Conservation (phyloP, 2,888 invertebrate genomes). For the Mythimna loreyi region DNA sequence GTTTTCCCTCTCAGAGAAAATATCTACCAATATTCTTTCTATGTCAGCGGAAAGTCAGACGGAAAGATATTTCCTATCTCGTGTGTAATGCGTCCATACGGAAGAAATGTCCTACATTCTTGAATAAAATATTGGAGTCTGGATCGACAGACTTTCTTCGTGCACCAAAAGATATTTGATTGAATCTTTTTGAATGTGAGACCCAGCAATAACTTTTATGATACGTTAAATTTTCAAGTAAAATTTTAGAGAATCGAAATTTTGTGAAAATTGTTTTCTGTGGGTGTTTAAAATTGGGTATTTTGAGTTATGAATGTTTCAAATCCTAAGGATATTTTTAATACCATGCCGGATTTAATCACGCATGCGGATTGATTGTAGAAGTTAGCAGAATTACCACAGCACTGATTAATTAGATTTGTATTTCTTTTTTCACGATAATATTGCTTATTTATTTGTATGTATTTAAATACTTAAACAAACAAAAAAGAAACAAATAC, state of each 20-base stretch:
- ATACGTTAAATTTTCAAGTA: conserved; percentile 1
- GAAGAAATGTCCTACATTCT: conserved; percentile 31
- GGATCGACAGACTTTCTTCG: conserved; percentile 26
- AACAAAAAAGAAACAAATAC: no score
- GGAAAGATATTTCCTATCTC: conserved; percentile 38
- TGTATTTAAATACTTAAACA: no score
- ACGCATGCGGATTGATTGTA: no score
- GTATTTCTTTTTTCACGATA: no score
- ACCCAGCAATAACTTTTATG: conserved; percentile 10
- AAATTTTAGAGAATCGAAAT: background rate
- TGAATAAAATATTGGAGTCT: conserved; percentile 35
- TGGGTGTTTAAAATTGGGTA: no score
- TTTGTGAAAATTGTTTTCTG: background rate
- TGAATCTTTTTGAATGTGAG: conserved; percentile 30
- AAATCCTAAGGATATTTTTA: no score
- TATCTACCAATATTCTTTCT: conserved; percentile 22
- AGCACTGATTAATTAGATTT: no score
- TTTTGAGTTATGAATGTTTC: no score
- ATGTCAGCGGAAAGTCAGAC: conserved; percentile 1
- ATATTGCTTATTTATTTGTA: no score
- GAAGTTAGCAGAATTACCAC: no score
- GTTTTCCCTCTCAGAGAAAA: background rate
- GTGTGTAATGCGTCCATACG: conserved; percentile 4
- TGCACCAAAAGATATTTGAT: conserved; percentile 43
- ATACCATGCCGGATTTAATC: no score